phyloP scores from a whole-genome alignment of 1,140 invertebrate genomes.

The Drosophila leontia region DNA sequence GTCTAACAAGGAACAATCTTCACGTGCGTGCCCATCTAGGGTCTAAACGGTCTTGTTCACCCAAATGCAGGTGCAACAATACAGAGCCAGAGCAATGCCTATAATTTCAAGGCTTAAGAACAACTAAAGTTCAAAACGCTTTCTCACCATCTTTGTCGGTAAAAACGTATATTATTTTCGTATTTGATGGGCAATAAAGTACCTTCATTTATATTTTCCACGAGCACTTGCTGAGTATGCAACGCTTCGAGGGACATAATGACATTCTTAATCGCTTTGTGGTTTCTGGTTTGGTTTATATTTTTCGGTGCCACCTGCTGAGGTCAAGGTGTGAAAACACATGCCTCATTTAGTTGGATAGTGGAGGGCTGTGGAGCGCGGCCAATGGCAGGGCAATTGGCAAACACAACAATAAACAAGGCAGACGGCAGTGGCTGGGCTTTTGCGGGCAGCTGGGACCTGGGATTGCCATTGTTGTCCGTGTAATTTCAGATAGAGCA shows the following conservation, averaged over 20 bases:
- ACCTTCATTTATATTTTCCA: background rate
- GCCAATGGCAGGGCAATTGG: conserved; percentile 51
- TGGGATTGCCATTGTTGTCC: conserved; percentile 51
- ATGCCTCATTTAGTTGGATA: conserved; percentile 48
- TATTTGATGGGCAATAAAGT: background rate
- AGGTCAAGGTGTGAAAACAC: conserved; percentile 63
- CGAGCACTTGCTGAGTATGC: background rate
- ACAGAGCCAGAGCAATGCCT: too few species aligned
- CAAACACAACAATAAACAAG: conserved; percentile 72
- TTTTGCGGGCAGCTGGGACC: conserved; percentile 31
- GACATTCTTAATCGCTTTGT: conserved; percentile 5
- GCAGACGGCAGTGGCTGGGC: conserved; percentile 16
- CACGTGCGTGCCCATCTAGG: too few species aligned
- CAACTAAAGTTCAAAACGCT: too few species aligned
- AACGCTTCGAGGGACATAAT: conserved; percentile 2
- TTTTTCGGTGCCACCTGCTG: conserved; percentile 42
- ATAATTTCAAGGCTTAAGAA: too few species aligned
- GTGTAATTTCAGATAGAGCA: conserved; percentile 72
- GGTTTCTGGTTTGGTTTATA: conserved; percentile 12
- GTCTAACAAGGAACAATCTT: too few species aligned
- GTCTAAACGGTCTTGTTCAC: too few species aligned
- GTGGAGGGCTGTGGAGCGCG: background rate
- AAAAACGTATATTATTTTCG: background rate
- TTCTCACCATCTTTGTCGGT: background rate
- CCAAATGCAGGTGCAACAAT: too few species aligned